Evolutionary conservation across 2,888 invertebrate genomes (phyloP).

Genomic region (Drosophila quasianomalipes): DNA sequence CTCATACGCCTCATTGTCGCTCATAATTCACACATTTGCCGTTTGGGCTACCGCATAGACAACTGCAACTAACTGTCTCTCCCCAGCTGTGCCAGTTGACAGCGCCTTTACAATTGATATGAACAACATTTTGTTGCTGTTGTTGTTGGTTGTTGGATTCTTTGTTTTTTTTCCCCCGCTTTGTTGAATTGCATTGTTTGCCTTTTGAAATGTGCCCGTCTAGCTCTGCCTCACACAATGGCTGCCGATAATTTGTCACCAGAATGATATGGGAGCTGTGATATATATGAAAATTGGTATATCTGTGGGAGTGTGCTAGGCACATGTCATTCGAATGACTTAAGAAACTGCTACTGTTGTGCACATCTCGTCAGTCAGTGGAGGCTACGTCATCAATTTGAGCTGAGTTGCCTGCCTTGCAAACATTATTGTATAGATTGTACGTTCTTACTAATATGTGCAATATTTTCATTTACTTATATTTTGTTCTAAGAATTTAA

Average conservation of each 20-base stretch:
- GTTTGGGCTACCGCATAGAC: conserved; percentile 33
- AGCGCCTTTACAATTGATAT: conserved; percentile 72
- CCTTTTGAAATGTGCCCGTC: conserved; percentile 68
- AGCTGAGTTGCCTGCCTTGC: conserved; percentile 45
- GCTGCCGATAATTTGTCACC: conserved; percentile 68
- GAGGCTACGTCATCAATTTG: conserved; percentile 66
- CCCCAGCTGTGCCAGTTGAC: conserved; percentile 74
- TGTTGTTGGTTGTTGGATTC: conserved; percentile 5
- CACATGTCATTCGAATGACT: conserved; percentile 61
- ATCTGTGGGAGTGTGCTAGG: conserved; percentile 34
- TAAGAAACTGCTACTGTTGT: conserved; percentile 56
- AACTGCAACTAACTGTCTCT: conserved; percentile 26
- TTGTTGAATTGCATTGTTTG: conserved; percentile 70
- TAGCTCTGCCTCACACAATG: conserved; percentile 36
- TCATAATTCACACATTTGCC: conserved; percentile 61
- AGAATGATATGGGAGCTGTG: conserved; percentile 20
- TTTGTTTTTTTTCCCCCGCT: conserved; percentile 33
- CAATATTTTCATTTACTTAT: conserved; percentile 16
- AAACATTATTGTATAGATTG: conserved; percentile 27
- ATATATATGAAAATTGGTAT: conserved; percentile 22
- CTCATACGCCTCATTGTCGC: conserved; percentile 51
- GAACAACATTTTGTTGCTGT: conserved; percentile 64
- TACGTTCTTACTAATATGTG: conserved; percentile 37
- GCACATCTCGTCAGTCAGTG: neutral
- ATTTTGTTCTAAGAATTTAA: conserved; percentile 1